phyloP scores from a whole-genome alignment of 1,140 invertebrate genomes.

The Thalassaphorura encarpata region DNA sequence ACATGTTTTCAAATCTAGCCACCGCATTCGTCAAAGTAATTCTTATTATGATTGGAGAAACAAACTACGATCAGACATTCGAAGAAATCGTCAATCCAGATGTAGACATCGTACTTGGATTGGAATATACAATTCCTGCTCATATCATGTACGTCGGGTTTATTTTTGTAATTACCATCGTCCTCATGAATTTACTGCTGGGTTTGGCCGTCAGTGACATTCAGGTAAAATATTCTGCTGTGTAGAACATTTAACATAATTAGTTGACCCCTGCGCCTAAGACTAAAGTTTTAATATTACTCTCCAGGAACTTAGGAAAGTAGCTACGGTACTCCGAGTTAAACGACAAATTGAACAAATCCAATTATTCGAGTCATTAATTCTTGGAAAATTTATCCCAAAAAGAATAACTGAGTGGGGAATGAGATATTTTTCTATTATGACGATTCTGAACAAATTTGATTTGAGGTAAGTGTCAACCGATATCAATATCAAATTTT shows the following conservation, averaged over 20 bases:
- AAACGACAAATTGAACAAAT: background rate
- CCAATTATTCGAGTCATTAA: background rate
- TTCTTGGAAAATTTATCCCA: background rate
- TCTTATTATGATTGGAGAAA: slow-evolving; percentile 76
- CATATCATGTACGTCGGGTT: slow-evolving; percentile 63
- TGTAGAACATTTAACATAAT: no score
- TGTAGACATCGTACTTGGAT: slow-evolving; percentile 42
- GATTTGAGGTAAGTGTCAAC: background rate
- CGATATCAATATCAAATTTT: background rate
- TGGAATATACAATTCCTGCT: slow-evolving; percentile 42
- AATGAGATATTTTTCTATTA: background rate
- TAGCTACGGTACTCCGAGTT: background rate
- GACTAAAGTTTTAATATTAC: no score
- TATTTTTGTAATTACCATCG: slow-evolving; percentile 64
- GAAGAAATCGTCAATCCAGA: slow-evolving; percentile 42
- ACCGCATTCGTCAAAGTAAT: slow-evolving; percentile 56
- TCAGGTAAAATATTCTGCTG: no score
- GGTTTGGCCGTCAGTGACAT: slow-evolving; percentile 65
- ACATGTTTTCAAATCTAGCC: slow-evolving; percentile 1
- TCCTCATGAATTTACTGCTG: slow-evolving; percentile 68
- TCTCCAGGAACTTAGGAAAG: background rate
- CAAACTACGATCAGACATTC: slow-evolving; percentile 73
- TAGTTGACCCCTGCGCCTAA: no score
- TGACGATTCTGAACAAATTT: background rate
- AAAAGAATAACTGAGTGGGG: background rate